A percentile compares a stretch with the other conserved stretches of the same genome.
Evolutionary conservation across 2,113 vertebrate species (phyloP).

Genomic region (Perca flavescens): DNA sequence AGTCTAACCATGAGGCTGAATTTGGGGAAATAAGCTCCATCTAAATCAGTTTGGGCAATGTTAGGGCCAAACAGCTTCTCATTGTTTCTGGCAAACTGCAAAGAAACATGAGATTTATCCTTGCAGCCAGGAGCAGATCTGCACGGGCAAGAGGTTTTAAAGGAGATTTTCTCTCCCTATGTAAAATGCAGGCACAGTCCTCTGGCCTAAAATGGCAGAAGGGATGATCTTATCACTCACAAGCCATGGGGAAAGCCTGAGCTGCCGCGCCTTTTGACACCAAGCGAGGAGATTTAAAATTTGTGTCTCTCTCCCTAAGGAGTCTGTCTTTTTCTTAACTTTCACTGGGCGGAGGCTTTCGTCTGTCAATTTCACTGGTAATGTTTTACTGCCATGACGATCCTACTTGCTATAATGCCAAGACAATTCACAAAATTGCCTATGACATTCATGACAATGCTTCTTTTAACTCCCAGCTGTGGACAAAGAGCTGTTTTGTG

Average conservation of each 20-base stretch:
- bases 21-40: constrained; percentile 5
- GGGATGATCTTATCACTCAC: constrained; percentile 42
- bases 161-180: constrained; percentile 1
- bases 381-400: constrained; percentile 37
- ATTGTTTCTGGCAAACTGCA: neutral
- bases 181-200: neutral
- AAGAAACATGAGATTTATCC: constrained; percentile 23
- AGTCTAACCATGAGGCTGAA: constrained; percentile 6
- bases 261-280: constrained; percentile 24
- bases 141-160: neutral
- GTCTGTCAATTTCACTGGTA: constrained; percentile 34
- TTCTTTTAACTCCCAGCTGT: neutral
- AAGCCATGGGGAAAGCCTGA: constrained; percentile 8
- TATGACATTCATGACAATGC: constrained; percentile 9
- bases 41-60: constrained; percentile 16
- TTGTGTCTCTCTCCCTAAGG: constrained; percentile 12
- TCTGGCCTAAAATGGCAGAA: constrained; percentile 20
- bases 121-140: constrained; percentile 15
- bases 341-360: constrained; percentile 24
- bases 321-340: constrained; percentile 3
- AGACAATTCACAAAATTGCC: constrained; percentile 6
- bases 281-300: constrained; percentile 9
- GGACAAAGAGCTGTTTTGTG: constrained; percentile 8
- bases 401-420: neutral
- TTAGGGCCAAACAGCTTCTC: neutral